Percentiles rank a stretch among this genome's conserved stretches.
phyloP scores from a whole-genome alignment of 2,888 invertebrate genomes.

The Lucinisca nassula region DNA sequence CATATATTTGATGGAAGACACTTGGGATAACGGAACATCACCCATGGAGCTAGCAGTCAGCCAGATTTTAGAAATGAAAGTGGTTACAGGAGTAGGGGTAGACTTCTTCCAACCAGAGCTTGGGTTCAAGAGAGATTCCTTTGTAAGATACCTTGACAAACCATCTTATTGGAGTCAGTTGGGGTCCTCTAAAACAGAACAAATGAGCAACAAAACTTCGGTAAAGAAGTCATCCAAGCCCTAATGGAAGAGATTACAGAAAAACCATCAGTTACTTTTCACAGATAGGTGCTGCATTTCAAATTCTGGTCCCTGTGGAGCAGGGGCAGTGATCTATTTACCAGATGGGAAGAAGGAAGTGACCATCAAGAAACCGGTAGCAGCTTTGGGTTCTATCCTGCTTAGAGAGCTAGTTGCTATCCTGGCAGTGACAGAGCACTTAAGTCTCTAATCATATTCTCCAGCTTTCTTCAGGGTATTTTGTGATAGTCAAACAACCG shows the following conservation, averaged over 20 bases:
- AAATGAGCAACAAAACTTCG: neutral
- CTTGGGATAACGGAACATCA: neutral
- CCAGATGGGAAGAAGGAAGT: neutral
- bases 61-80: neutral
- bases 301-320: neutral
- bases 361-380: neutral
- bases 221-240: neutral
- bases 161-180: neutral
- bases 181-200: neutral
- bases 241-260: neutral
- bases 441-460: neutral
- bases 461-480: neutral
- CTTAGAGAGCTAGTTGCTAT: neutral
- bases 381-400: neutral
- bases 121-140: neutral
- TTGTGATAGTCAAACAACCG: neutral
- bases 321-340: neutral
- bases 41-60: neutral
- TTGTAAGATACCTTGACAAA: neutral
- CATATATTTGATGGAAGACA: neutral
- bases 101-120: neutral
- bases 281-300: neutral
- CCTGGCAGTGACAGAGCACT: neutral
- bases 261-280: neutral
- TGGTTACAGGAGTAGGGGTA: neutral